These are phyloP conservation scores for Enteromius fasciolatus DNA, from an alignment of 2,797 vertebrate genomes.

Conservation along the genomic window DNA sequence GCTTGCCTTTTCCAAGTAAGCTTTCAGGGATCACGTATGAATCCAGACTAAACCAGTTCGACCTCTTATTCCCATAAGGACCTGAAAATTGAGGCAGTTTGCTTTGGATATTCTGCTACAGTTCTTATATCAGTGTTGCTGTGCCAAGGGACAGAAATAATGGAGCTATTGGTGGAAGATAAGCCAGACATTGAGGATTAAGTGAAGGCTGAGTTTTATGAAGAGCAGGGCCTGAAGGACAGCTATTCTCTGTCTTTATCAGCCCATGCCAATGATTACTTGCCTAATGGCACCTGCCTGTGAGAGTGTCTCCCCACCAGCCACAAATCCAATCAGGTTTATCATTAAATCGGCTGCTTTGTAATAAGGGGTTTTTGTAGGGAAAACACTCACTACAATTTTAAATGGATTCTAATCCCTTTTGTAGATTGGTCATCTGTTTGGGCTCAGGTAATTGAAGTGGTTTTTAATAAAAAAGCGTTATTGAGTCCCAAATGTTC, in stretches of 20 bases:
- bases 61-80: background rate
- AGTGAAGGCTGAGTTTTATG: slow-evolving; percentile 55
- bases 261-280: slow-evolving; percentile 52
- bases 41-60: slow-evolving; percentile 16
- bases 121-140: slow-evolving; percentile 30
- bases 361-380: slow-evolving; percentile 49
- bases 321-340: slow-evolving; percentile 59
- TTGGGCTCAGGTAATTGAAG: slow-evolving; percentile 36
- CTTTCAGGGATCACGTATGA: background rate
- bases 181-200: slow-evolving; percentile 52
- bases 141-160: slow-evolving; percentile 48
- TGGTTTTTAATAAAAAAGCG: slow-evolving; percentile 22
- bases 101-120: slow-evolving; percentile 13
- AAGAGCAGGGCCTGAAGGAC: slow-evolving; percentile 53
- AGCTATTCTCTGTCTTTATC: slow-evolving; percentile 59
- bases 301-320: slow-evolving; percentile 33
- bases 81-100: slow-evolving; percentile 14
- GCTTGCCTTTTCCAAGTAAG: slow-evolving; percentile 7
- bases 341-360: slow-evolving; percentile 55
- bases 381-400: slow-evolving; percentile 38
- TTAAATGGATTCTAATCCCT: slow-evolving; percentile 50
- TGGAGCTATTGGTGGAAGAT: slow-evolving; percentile 53
- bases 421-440: slow-evolving; percentile 28
- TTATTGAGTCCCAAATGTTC: slow-evolving; percentile 13
- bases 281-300: slow-evolving; percentile 54